These are phyloP conservation scores for Macropodus opercularis DNA, from an alignment of 2,797 vertebrate genomes.

Conservation along the genomic window DNA sequence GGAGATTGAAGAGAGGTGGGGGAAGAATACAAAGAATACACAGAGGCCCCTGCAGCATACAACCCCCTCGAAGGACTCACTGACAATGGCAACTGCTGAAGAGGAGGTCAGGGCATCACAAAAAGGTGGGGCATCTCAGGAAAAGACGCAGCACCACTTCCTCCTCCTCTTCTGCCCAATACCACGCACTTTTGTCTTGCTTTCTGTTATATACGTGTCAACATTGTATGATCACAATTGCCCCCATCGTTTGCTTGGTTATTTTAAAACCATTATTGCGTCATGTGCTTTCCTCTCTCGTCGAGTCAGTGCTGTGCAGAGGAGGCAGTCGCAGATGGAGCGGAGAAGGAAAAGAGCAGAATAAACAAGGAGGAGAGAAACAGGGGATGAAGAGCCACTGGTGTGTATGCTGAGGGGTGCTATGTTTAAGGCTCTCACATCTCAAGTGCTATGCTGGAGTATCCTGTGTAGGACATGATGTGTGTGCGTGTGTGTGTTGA, in stretches of 20 bases:
- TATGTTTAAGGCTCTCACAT: conserved; percentile 65
- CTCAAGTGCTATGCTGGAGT: conserved; percentile 58
- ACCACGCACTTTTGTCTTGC: conserved; percentile 17
- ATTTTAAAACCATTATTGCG: conserved; percentile 19
- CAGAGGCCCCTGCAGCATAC: conserved; percentile 76
- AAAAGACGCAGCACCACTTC: conserved; percentile 45
- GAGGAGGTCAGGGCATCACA: conserved; percentile 71
- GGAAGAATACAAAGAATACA: conserved; percentile 80
- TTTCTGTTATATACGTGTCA: conserved; percentile 12
- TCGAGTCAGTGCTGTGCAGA: conserved; percentile 15
- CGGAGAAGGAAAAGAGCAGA: conserved; percentile 21
- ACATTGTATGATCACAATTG: background rate
- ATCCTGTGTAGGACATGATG: conserved; percentile 43
- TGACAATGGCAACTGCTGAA: conserved; percentile 83
- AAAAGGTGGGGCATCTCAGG: conserved; percentile 56
- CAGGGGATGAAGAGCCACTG: conserved; percentile 40
- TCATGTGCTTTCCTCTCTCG: conserved; percentile 31
- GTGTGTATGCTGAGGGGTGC: conserved; percentile 49
- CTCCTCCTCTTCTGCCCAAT: conserved; percentile 16
- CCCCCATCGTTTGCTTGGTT: conserved; percentile 12
- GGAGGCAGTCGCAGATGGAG: conserved; percentile 16
- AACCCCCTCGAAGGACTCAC: conserved; percentile 69
- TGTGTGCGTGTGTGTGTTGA: conserved; percentile 31
- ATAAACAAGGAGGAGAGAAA: conserved; percentile 46
- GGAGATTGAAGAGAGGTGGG: conserved; percentile 83